Evolutionary conservation across 2,797 vertebrate genomes (phyloP).

Genomic region (Yasuhikotakia modesta): DNA sequence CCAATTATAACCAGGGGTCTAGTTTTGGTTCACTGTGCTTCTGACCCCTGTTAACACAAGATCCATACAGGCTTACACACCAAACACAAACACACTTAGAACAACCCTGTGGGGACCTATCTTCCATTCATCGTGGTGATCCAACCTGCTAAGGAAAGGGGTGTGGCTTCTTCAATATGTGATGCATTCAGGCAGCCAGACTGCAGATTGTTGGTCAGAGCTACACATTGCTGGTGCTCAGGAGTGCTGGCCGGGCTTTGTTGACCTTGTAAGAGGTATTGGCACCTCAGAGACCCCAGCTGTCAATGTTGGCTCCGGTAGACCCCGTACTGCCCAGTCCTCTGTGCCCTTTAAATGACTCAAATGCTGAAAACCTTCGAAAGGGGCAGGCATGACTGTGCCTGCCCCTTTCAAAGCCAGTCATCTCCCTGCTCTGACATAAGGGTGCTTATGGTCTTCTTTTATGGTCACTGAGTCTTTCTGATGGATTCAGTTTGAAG

Average conservation of each 20-base stretch:
- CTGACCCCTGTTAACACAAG: neutral
- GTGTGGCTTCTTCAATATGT: neutral
- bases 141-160: neutral
- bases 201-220: constrained; percentile 3
- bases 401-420: neutral
- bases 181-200: neutral
- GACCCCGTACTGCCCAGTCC: constrained; percentile 40
- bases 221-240: constrained; percentile 17
- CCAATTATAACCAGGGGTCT: neutral
- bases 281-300: constrained; percentile 49
- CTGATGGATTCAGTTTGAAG: constrained; percentile 18
- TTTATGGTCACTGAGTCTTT: constrained; percentile 11
- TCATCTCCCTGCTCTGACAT: constrained; percentile 1
- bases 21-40: neutral
- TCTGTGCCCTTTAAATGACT: constrained; percentile 46
- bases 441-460: neutral
- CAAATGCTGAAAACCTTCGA: neutral
- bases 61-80: neutral
- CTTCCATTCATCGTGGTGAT: neutral
- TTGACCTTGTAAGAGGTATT: constrained; percentile 52
- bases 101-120: neutral
- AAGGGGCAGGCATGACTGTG: neutral
- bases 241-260: constrained; percentile 34
- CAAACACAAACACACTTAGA: neutral
- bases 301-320: constrained; percentile 43